Conservation (phyloP, 2,888 invertebrate species). For the Drosophila melanosoma region DNA sequence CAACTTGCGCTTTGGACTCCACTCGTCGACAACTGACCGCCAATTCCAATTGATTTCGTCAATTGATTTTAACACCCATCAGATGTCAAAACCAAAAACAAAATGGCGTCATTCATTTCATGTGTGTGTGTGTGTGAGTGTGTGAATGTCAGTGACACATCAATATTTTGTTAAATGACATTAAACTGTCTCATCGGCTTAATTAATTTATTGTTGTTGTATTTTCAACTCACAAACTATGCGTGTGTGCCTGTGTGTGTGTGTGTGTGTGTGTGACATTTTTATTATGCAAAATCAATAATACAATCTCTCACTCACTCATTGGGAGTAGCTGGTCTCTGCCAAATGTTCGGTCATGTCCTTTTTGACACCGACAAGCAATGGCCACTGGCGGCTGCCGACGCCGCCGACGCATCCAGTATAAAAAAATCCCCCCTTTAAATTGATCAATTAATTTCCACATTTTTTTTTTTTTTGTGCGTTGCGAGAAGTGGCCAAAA, state of each 20-base stretch:
- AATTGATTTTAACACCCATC: conserved; percentile 84
- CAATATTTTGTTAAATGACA: conserved; percentile 85
- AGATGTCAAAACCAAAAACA: conserved; percentile 73
- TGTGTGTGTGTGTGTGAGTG: conserved; percentile 22
- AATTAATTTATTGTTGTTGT: conserved; percentile 85
- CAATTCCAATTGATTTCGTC: conserved; percentile 84
- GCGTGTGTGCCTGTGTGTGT: background rate
- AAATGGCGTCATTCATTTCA: conserved; percentile 64
- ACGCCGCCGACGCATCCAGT: conserved; percentile 5
- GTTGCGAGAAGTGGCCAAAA: conserved; percentile 35
- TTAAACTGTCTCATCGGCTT: conserved; percentile 85
- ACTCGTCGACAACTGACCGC: conserved; percentile 68
- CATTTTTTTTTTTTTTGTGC: conserved; percentile 49
- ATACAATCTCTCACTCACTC: conserved; percentile 74
- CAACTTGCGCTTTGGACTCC: conserved; percentile 59
- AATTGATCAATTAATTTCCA: conserved; percentile 79
- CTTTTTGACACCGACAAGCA: conserved; percentile 81
- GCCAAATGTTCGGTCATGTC: conserved; percentile 79
- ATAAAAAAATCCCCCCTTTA: conserved; percentile 62
- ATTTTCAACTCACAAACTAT: conserved; percentile 56
- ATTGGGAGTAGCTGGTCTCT: conserved; percentile 38
- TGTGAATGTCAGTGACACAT: conserved; percentile 73
- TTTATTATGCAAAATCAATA: conserved; percentile 83
- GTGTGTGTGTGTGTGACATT: conserved; percentile 76
- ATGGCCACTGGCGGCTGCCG: conserved; percentile 45